Evolutionary conservation across 1,140 invertebrate species (phyloP), one percentile per base, ranked within the genome.

Genomic region (Aricia agestis): DNA sequence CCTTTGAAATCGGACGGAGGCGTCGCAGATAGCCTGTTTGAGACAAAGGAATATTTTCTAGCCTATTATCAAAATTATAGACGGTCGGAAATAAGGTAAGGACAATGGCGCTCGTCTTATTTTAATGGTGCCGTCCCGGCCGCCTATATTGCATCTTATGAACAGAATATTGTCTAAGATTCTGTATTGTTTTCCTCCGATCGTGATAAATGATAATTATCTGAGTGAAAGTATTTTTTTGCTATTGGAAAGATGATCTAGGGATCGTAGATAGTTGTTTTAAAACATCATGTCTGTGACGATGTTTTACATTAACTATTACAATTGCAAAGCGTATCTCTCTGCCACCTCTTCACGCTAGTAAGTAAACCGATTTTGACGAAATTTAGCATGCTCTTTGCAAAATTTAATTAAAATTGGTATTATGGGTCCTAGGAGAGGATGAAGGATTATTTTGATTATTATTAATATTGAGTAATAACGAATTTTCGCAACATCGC

Each of bases 21-120:
- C 78, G 80, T 77, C 82, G 70, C 78, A 81, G 82, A 82, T 85
- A 86, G 80, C 78, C 84, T 78, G 82, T 69, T 79, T 69, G 71
- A 85, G 82, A 90, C 85, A 90, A 90, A 87, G 83, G 84, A 86
- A 88, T 87, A 87, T 90, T 90, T 87, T 90, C 88, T 89, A 88
- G 86, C 79, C 85, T 90, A 90, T 90, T 89, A 89, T 90, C 86
- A 89, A 89, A 90, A 90, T 90, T 89, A 90, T 88, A 83, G 86
- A 80, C 86, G 78, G 79, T 73, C 73, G 78, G 74, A 78, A 77
- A 80, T 81, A 80, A 81, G 80, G 74, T 74, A 78, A 36, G 77
- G 81, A 89, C 85, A 87, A 89, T 84, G 71, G 77, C 69, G 73
- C 66, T 75, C 77, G 78, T 83, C 84, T 89, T 90, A 82, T 89